Evolutionary conservation across 1,140 invertebrate species (phyloP).

Genomic region (Arion vulgaris): DNA sequence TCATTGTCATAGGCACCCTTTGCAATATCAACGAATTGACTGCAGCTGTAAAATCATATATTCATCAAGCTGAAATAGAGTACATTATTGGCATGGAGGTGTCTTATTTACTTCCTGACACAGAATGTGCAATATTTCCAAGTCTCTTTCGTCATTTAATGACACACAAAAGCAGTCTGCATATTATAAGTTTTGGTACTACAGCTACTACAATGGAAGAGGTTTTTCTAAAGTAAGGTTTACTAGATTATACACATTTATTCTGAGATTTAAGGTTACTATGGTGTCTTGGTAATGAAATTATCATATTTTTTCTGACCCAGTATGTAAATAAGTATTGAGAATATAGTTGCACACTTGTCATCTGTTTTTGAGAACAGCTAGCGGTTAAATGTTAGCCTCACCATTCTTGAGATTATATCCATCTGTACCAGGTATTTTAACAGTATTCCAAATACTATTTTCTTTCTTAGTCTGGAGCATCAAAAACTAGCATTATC

Average conservation of each 20-base stretch:
- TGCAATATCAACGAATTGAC: slow-evolving; percentile 75
- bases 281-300: no score
- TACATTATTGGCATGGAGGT: slow-evolving; percentile 67
- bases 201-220: slow-evolving; percentile 88
- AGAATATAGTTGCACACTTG: no score
- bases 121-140: slow-evolving; percentile 63
- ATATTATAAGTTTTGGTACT: slow-evolving; percentile 83
- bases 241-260: background rate
- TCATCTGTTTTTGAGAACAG: no score
- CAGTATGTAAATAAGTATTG: no score
- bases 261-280: background rate
- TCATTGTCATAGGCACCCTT: slow-evolving; percentile 62
- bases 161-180: slow-evolving; percentile 75
- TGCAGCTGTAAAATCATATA: slow-evolving; percentile 50
- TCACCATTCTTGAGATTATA: no score
- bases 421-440: no score
- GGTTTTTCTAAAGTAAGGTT: slow-evolving; percentile 77
- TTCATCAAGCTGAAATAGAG: slow-evolving; percentile 61
- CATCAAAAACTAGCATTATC: no score
- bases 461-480: no score
- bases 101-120: slow-evolving; percentile 69
- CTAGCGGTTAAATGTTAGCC: no score
- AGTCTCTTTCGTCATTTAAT: slow-evolving; percentile 80
- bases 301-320: no score
- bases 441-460: no score